Conservation (phyloP, 2,113 vertebrate genomes). For the Poecilia latipinna region DNA sequence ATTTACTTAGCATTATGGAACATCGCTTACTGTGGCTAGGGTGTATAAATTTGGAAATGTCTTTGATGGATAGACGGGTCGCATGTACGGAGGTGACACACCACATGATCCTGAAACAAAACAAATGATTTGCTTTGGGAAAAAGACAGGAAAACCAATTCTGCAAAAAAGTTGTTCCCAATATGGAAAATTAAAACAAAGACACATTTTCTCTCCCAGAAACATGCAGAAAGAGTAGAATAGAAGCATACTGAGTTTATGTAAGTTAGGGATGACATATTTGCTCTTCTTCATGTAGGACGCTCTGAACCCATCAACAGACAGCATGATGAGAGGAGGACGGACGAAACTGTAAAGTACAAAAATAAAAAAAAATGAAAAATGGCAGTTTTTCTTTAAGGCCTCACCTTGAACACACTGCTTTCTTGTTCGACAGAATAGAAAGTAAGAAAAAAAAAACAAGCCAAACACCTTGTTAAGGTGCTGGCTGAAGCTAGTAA, state of each 20-base stretch:
- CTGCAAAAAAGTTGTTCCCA: background rate
- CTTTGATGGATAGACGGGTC: constrained; percentile 95
- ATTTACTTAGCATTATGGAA: background rate
- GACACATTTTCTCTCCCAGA: background rate
- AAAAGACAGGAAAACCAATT: background rate
- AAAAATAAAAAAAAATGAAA: background rate
- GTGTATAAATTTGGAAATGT: constrained; percentile 98
- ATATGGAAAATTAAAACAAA: background rate
- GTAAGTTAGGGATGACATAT: constrained; percentile 93
- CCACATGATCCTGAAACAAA: constrained; percentile 87
- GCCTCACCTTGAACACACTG: too few species aligned
- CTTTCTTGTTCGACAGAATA: too few species aligned
- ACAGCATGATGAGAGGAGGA: constrained; percentile 95
- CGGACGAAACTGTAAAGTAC: constrained; percentile 84
- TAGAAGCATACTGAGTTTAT: constrained; percentile 87
- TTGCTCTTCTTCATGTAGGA: constrained; percentile 94
- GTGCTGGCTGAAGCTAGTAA: too few species aligned
- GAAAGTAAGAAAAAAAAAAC: too few species aligned
- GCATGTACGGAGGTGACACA: constrained; percentile 92
- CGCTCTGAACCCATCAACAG: constrained; percentile 94
- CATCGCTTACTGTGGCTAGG: constrained; percentile 88
- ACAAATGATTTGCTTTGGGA: background rate
- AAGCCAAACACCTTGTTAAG: too few species aligned
- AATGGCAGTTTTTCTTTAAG: background rate
- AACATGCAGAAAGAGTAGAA: background rate